phyloP scores from a whole-genome alignment of 2,113 vertebrate species.

The Leucopsar rothschildi region DNA sequence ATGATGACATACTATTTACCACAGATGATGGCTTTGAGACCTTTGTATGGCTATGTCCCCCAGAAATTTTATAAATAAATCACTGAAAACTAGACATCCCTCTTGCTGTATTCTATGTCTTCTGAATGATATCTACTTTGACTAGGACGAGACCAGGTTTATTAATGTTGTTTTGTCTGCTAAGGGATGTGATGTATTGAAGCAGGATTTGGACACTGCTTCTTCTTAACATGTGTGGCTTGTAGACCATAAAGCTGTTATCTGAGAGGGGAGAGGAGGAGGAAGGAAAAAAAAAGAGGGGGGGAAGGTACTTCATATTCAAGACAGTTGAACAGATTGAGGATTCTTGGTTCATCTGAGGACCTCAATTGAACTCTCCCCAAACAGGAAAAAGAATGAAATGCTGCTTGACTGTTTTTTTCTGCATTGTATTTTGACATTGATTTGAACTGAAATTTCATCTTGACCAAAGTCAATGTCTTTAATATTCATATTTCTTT shows the following conservation, averaged over 20 bases:
- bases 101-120: background rate
- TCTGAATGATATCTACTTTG: slow-evolving; percentile 11
- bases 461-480: background rate
- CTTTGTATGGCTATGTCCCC: background rate
- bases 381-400: slow-evolving; percentile 51
- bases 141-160: background rate
- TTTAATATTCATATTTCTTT: slow-evolving; percentile 8
- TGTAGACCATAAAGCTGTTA: background rate
- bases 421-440: slow-evolving; percentile 1
- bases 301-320: slow-evolving; percentile 6
- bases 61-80: slow-evolving; percentile 27
- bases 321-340: slow-evolving; percentile 41
- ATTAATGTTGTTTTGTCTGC: slow-evolving; percentile 35
- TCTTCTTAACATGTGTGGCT: background rate
- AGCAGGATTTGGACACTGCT: background rate
- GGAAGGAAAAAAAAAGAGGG: accelerated
- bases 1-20: slow-evolving; percentile 18
- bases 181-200: background rate
- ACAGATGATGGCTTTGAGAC: background rate
- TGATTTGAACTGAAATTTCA: slow-evolving; percentile 45
- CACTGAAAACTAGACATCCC: background rate
- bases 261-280: background rate
- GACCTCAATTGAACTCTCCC: background rate
- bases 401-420: background rate
- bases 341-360: slow-evolving; percentile 46